Base-by-base conservation (phyloP, 2,797 vertebrate species). In the Halcyon badia region DNA sequence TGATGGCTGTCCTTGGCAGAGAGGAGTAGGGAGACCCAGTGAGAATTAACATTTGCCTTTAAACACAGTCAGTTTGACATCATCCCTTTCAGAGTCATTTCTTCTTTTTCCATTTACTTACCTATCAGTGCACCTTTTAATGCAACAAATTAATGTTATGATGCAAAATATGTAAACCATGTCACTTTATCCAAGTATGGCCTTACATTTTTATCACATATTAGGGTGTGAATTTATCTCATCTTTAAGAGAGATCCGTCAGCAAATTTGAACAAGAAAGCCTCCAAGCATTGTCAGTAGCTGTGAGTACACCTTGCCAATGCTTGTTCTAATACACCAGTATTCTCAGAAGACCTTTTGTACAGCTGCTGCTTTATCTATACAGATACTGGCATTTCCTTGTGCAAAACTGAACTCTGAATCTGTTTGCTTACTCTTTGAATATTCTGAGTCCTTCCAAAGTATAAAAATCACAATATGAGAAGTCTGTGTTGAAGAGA, bases 191-290 rank as follows among this genome's bases (percentile, higher is more conserved):
- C 28, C 21, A 75, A 78, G 15, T 30, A 4, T 3, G 1, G 15
- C 35, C 60, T 83, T 68, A 44, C 7, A 16, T 75, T 90, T 92
- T 64, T 68, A 51, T 75, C 35, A 22, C 3, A 0, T 81, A 39
- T 42, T 86, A 87, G 22, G 6, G 21, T 84, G 12, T 51, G 41
- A 81, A 25, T 78, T 16, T 42, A 61, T 72, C 8, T 84, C 12
- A 20, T 81, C 15, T 86, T 86, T 72, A 52, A 26, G 48, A 83
- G 22, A 64, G 31, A 89, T 81, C 75, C 35, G 54, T 92, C 61
- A 82, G 78, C 42, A 92, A 84, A 96, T 84, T 78, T 92, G 58
- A 46, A 79, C 57, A 92, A 72, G 73, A 82, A 92, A 90, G 26
- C 81, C 41, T 84, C 46, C 54, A 46, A 89, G 49, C 70, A 31